Evolutionary conservation across 2,888 invertebrate genomes (phyloP).

Genomic region (Drosophila incognita): DNA sequence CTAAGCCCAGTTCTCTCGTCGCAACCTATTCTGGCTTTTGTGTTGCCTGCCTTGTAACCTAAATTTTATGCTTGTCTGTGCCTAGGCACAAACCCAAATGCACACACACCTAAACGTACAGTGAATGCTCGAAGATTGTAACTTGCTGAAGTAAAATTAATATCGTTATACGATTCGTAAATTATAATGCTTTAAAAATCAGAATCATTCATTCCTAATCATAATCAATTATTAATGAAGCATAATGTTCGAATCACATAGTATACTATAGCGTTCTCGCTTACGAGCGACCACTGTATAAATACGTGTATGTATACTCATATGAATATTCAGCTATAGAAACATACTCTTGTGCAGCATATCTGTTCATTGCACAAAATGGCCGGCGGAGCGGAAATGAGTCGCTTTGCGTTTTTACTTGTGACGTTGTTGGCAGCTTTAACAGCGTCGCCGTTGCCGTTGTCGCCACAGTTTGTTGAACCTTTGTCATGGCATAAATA

Average conservation of each 20-base stretch:
- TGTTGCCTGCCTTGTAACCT: conserved; percentile 70
- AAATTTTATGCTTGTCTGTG: conserved; percentile 56
- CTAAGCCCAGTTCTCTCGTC: not conserved
- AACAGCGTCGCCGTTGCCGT: conserved; percentile 26
- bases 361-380: conserved; percentile 58
- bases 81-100: conserved; percentile 20
- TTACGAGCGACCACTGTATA: not conserved
- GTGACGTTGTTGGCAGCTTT: conserved; percentile 48
- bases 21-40: conserved; percentile 43
- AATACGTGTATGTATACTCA: not conserved
- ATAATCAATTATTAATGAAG: not conserved
- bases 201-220: not conserved
- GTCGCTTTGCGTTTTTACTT: conserved; percentile 48
- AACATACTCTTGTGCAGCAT: conserved; percentile 15
- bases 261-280: not conserved
- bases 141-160: not conserved
- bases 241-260: not conserved
- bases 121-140: not conserved
- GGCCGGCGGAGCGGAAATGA: conserved; percentile 59
- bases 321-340: not conserved
- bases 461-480: conserved; percentile 69
- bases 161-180: not conserved
- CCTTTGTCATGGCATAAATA: conserved; percentile 62
- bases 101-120: conserved; percentile 6
- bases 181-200: not conserved